Evolutionary conservation across 64 coral and sea anemone species (phyloP), one percentile per base, ranked within the genome.

Genomic region (Astreopora myriophthalma): DNA sequence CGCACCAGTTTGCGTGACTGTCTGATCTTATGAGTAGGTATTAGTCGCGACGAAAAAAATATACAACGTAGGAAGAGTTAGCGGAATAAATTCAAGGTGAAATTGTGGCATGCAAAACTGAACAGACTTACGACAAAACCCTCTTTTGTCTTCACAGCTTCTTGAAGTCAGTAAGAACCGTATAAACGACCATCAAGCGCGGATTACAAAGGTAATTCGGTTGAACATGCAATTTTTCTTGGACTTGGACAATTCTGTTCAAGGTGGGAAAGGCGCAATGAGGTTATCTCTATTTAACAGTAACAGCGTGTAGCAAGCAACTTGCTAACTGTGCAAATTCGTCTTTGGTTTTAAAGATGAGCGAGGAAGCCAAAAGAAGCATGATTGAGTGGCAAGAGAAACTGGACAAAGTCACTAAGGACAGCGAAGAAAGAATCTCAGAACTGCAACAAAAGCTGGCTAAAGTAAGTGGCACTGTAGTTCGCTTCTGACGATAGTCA

Each of bases 351-450:
- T 67, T 84, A 0, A 48, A 94, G 95, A 96, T 94, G 80, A 96
- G 93, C 44, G 95, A 96, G 89, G 95, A 96, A 83, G 92, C 95
- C 16, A 96, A 90, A 63, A 85, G 87, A 57, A 96, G 92, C 75
- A 86, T 96, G 95, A 75, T 80, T 17, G 95, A 94, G 48, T 96
- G 95, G 95, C 95, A 96, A 31, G 75, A 67, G 16, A 96, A 96
- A 62, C 67, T 96, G 19, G 91, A 94, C 52, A 96, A 94, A 67
- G 95, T 96, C 26, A 90, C 91, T 13, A 83, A 87, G 6, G 95
- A 96, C 73, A 94, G 95, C 62, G 85, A 96, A 40, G 29, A 74
- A 36, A 85, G 95, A 30, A 96, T 96, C 14, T 65, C 46, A 35
- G 95, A 96, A 80, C 78, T 96, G 22, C 91, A 94, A 19, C 87